Evolutionary conservation across 92 coral and sea anemone species (phyloP).

Genomic region (Bergia puertoricense): DNA sequence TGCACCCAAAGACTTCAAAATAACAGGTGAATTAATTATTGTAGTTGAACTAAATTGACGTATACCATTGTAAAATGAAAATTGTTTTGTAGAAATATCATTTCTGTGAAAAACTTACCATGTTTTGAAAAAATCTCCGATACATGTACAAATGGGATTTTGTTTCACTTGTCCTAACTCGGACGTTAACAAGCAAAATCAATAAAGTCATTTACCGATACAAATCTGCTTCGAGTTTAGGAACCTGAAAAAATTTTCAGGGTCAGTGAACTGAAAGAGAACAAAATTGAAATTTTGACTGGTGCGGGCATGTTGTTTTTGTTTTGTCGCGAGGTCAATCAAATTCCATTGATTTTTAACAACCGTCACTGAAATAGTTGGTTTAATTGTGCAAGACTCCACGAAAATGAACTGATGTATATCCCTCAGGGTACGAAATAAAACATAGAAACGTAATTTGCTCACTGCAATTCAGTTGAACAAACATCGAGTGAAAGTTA

Average conservation of each 20-base stretch:
- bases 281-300: background rate
- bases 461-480: background rate
- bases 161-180: background rate
- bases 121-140: background rate
- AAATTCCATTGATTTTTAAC: background rate
- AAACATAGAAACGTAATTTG: background rate
- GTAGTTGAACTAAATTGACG: conserved; percentile 22
- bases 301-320: conserved; percentile 4
- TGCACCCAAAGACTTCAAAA: background rate
- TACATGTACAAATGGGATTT: background rate
- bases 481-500: conserved; percentile 14
- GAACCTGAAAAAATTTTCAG: conserved; percentile 34
- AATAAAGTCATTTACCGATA: background rate
- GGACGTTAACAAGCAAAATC: background rate
- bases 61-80: background rate
- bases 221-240: background rate
- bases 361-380: background rate
- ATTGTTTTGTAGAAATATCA: background rate
- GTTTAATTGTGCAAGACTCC: background rate
- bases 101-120: background rate
- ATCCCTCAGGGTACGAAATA: background rate
- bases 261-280: conserved; percentile 34
- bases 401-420: background rate
- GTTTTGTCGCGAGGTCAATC: conserved; percentile 14
- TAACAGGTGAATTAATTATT: conserved; percentile 38